Base-by-base conservation (phyloP, 2,113 vertebrate species). In the Thryonomys swinderianus region DNA sequence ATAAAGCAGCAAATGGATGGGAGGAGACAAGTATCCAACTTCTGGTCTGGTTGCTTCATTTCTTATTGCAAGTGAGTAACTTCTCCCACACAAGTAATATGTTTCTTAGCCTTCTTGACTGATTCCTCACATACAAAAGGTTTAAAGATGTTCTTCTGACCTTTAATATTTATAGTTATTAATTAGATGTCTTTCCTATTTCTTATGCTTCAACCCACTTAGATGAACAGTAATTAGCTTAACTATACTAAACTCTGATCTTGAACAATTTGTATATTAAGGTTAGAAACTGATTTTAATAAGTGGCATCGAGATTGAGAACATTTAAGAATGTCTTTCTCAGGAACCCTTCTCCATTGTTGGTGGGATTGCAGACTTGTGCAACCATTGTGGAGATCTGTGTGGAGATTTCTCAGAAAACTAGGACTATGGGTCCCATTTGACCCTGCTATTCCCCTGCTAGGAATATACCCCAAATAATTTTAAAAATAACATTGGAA, bases 251-350 rank as follows among this genome's bases (percentile, higher is more conserved):
- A 64, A 12, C 18, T 85, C 55, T 92, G 74, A 93, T 57, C 66
- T 93, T 85, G 57, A 88, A 57, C 93, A 76, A 32, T 93, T 90
- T 64, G 21, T 69, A 51, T 78, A 61, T 85, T 92, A 85, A 92
- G 21, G 25, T 79, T 79, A 85, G 61, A 96, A 96, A 90, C 5
- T 57, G 34, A 17, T 81, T 84, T 71, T 80, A 74, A 78, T 91
- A 92, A 51, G n/a, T 85, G 32, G 3, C 14, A 96, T 79, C 96
- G 57, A 40, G 96, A 94, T 97, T 97, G 95, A 96, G 79, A 97
- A 78, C 64, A 83, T 87, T 95, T 97, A 95, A 96, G 34, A 1
- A n/a, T 90, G 53, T 95, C 61, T 94, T 73, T 96, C 88, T 94
- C 96, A 96, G n/a, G n/a, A n/a, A n/a, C n/a, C n/a, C n/a, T n/a